Evolutionary conservation across 1,140 invertebrate genomes (phyloP).

Genomic region (Lepidurus packardi): DNA sequence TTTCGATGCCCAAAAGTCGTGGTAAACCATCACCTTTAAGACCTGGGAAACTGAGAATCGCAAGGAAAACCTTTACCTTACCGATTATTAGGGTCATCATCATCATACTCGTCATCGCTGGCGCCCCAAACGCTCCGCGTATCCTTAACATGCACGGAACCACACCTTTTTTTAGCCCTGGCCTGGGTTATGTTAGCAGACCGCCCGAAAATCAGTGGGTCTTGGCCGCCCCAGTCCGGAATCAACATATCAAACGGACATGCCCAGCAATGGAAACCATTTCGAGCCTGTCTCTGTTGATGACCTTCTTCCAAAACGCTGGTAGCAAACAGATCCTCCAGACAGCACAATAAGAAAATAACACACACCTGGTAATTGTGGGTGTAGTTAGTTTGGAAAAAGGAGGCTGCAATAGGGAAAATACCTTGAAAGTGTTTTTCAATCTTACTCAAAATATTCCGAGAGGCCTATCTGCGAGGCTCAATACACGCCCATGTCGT

Average conservation of each 20-base stretch:
- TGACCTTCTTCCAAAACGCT: too few species aligned
- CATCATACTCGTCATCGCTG: slow-evolving; percentile 10
- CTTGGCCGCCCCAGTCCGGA: neutral
- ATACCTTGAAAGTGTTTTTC: neutral
- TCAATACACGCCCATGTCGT: slow-evolving; percentile 13
- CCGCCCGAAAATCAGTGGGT: slow-evolving; percentile 3
- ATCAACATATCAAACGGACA: slow-evolving; percentile 19
- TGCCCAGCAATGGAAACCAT: slow-evolving; percentile 4
- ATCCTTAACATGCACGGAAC: neutral
- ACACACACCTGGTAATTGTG: too few species aligned
- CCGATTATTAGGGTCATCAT: slow-evolving; percentile 21
- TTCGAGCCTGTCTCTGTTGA: neutral
- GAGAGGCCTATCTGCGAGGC: slow-evolving; percentile 7
- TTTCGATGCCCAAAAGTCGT: slow-evolving; percentile 1
- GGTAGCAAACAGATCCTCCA: too few species aligned
- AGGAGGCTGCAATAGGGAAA: neutral
- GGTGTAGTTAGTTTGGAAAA: neutral
- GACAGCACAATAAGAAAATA: too few species aligned
- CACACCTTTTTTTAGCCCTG: neutral
- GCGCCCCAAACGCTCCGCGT: neutral
- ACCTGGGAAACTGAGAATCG: neutral
- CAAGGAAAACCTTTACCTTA: neutral
- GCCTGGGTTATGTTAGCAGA: neutral
- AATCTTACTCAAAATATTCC: neutral
- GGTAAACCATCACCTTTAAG: neutral